These are phyloP conservation scores for Spodoptera frugiperda DNA, from an alignment of 1,140 invertebrate species.

Conservation along the genomic window DNA sequence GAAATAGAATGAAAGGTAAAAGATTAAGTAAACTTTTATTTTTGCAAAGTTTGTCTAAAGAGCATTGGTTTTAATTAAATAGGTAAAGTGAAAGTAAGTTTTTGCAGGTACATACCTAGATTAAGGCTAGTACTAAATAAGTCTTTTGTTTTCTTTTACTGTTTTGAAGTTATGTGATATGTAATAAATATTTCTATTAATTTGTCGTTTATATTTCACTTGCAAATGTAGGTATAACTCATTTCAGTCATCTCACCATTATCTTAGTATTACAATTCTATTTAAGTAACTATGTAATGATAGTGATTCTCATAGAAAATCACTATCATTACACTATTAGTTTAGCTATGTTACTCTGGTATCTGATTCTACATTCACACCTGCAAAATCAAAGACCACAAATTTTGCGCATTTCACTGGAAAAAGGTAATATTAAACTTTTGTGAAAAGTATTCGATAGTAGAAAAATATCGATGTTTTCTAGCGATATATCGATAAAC, in stretches of 20 bases:
- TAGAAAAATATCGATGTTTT: slow-evolving; percentile 51
- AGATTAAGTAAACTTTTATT: slow-evolving; percentile 4
- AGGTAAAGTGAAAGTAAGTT: not conserved
- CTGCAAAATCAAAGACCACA: slow-evolving; percentile 18
- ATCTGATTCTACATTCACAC: slow-evolving; percentile 4
- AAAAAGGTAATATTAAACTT: slow-evolving; percentile 48
- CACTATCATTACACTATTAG: slow-evolving; percentile 25
- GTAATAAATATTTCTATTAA: slow-evolving; percentile 29
- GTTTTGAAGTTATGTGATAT: slow-evolving; percentile 4
- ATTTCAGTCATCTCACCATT: not conserved
- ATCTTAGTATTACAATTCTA: slow-evolving; percentile 17
- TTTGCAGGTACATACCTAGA: not conserved
- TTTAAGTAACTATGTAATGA: not conserved
- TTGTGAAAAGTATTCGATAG: slow-evolving; percentile 50
- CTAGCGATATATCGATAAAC: slow-evolving; percentile 49
- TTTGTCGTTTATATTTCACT: slow-evolving; percentile 23
- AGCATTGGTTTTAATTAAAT: not conserved
- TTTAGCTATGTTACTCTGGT: slow-evolving; percentile 24
- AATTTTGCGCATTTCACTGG: slow-evolving; percentile 43
- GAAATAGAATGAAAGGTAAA: not conserved
- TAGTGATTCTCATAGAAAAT: slow-evolving; percentile 1
- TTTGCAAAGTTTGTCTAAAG: slow-evolving; percentile 1
- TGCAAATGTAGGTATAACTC: not conserved
- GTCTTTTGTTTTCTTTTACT: slow-evolving; percentile 14
- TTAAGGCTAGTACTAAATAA: not conserved